Conservation (phyloP, 1,140 invertebrate species). For the Asobara japonica region DNA sequence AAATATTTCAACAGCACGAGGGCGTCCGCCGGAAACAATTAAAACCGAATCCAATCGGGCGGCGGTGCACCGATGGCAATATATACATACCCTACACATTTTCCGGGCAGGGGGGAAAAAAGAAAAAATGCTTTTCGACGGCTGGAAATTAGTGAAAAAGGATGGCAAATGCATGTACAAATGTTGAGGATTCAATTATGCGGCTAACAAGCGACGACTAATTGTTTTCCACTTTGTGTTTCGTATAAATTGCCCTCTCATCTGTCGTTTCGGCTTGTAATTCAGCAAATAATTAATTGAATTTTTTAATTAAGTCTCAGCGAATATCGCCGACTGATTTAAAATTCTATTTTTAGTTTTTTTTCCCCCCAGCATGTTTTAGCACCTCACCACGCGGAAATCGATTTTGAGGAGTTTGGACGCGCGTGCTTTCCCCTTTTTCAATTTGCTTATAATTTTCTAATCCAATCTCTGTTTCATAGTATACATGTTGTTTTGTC, state of each 20-base stretch:
- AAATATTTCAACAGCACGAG: conserved; percentile 18
- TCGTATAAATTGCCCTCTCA: conserved; percentile 43
- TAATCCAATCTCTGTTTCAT: too few species aligned
- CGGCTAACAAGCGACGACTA: conserved; percentile 47
- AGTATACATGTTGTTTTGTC: too few species aligned
- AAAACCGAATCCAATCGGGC: conserved; percentile 37
- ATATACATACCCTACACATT: background rate
- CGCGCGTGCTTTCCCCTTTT: too few species aligned
- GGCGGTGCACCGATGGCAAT: conserved; percentile 17
- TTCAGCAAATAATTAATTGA: background rate
- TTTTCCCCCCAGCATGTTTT: too few species aligned
- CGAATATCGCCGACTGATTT: background rate
- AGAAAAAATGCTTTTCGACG: background rate
- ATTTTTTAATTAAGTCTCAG: background rate
- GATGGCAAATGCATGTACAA: conserved; percentile 24
- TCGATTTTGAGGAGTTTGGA: too few species aligned
- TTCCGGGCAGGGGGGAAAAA: background rate
- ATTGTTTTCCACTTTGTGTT: conserved; percentile 58
- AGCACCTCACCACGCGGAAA: too few species aligned
- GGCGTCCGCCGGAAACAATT: conserved; percentile 34
- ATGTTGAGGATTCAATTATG: conserved; percentile 45
- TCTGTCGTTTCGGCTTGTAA: background rate
- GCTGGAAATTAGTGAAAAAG: conserved; percentile 9
- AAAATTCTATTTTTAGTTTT: background rate
- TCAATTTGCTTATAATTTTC: too few species aligned